phyloP scores from a whole-genome alignment of 2,113 vertebrate species.

The Cacatua alba region DNA sequence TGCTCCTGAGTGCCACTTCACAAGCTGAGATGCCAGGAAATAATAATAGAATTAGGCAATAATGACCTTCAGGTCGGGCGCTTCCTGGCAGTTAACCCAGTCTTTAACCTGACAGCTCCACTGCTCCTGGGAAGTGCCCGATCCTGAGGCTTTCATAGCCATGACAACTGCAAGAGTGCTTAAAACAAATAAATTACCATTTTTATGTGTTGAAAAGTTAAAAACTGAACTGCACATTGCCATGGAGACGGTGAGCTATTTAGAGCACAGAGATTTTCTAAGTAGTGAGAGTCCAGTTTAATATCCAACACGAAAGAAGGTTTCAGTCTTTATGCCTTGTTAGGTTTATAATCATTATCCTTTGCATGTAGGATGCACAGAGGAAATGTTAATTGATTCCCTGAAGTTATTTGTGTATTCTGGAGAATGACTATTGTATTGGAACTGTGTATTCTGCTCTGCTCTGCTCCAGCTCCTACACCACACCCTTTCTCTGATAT shows the following conservation, averaged over 20 bases:
- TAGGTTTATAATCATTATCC: background rate
- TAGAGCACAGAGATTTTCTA: constrained; percentile 47
- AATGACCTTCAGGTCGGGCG: constrained; percentile 1
- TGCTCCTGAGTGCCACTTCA: constrained; percentile 43
- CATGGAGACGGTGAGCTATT: constrained; percentile 67
- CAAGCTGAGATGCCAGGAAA: constrained; percentile 31
- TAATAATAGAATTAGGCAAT: constrained; percentile 51
- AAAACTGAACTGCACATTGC: constrained; percentile 54
- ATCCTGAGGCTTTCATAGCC: background rate
- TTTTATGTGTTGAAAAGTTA: constrained; percentile 57
- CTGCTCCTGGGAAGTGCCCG: background rate
- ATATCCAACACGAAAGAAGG: background rate
- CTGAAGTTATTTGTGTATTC: background rate
- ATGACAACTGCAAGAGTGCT: background rate
- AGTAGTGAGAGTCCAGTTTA: constrained; percentile 30
- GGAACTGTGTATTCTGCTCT: background rate
- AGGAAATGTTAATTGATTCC: background rate
- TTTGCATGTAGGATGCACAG: background rate
- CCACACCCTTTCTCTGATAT: background rate
- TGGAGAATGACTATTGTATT: background rate
- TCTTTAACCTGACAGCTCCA: background rate
- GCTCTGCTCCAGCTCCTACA: background rate
- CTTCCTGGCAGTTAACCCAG: constrained; percentile 41
- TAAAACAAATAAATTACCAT: constrained; percentile 64
- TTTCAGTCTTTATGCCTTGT: background rate